Conservation (phyloP, 1,140 invertebrate genomes). For the Probaryconus sp. region DNA sequence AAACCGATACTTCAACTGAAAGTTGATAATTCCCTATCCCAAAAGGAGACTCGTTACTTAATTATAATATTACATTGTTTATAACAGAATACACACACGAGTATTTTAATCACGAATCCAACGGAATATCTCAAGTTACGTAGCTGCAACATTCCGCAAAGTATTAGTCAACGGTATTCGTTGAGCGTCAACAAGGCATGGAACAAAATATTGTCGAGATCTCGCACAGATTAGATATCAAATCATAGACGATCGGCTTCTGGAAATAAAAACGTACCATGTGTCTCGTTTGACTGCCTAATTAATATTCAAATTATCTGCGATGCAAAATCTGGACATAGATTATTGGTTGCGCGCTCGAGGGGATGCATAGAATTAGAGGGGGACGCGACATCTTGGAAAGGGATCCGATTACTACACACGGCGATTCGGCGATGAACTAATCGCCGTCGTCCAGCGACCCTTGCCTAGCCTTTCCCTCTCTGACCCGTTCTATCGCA, state of each 20-base stretch:
- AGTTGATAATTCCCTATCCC: no score
- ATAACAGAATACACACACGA: slow-evolving; percentile 6
- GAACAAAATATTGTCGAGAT: slow-evolving; percentile 35
- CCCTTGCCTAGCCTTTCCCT: slow-evolving; percentile 14
- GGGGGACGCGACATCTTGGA: slow-evolving; percentile 61
- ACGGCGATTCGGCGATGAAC: slow-evolving; percentile 15
- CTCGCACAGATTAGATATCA: slow-evolving; percentile 46
- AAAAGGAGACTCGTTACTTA: not conserved
- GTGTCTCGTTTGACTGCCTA: slow-evolving; percentile 34
- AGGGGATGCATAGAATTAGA: slow-evolving; percentile 36
- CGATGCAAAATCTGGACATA: slow-evolving; percentile 48
- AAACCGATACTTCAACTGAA: no score
- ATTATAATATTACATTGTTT: slow-evolving; percentile 34
- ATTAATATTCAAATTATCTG: slow-evolving; percentile 69
- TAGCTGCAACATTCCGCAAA: not conserved
- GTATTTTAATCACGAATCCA: slow-evolving; percentile 17
- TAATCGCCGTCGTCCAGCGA: slow-evolving; percentile 38
- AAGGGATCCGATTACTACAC: slow-evolving; percentile 62
- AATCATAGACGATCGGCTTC: slow-evolving; percentile 34
- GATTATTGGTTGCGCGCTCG: slow-evolving; percentile 35
- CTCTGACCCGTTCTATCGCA: slow-evolving; percentile 2
- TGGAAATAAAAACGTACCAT: slow-evolving; percentile 29
- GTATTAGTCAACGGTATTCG: slow-evolving; percentile 28
- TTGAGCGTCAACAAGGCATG: slow-evolving; percentile 33
- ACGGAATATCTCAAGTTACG: slow-evolving; percentile 30